phyloP scores from a whole-genome alignment of 2,888 invertebrate genomes.

The Lysandra bellargus region DNA sequence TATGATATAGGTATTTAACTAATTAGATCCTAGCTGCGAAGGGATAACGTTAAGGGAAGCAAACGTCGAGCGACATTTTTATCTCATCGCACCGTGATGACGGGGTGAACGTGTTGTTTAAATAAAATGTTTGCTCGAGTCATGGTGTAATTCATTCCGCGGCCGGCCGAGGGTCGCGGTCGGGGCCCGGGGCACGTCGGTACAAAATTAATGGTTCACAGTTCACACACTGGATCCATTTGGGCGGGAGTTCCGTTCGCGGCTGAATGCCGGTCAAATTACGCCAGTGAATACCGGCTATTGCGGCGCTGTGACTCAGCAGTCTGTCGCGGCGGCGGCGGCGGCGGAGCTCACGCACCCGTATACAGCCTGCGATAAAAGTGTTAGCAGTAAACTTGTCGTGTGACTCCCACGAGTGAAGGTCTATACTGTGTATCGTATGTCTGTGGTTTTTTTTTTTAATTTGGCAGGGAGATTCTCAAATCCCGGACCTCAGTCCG shows the following conservation, averaged over 20 bases:
- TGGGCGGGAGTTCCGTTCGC: background rate
- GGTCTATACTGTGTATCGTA: too few species aligned
- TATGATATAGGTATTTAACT: background rate
- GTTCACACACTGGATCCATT: conserved; percentile 12
- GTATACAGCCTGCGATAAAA: background rate
- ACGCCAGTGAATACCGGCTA: background rate
- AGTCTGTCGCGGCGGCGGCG: background rate
- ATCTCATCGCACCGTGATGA: background rate
- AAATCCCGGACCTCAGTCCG: too few species aligned
- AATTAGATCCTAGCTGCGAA: background rate
- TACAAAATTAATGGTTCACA: conserved; percentile 14
- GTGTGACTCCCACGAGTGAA: too few species aligned
- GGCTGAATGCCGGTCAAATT: background rate
- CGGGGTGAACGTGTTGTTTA: background rate
- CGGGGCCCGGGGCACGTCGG: background rate
- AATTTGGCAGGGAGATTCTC: too few species aligned
- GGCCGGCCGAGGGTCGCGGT: background rate
- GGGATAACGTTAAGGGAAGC: background rate
- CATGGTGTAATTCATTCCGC: conserved; percentile 1
- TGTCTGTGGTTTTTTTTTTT: too few species aligned
- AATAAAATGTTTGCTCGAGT: conserved; percentile 4
- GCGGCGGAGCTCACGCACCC: background rate
- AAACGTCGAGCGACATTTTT: background rate
- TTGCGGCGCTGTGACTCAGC: background rate
- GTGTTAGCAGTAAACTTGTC: background rate